Percentiles rank a stretch among this genome's conserved stretches.
phyloP scores from a whole-genome alignment of 2,113 vertebrate genomes.

The Vicugna pacos region DNA sequence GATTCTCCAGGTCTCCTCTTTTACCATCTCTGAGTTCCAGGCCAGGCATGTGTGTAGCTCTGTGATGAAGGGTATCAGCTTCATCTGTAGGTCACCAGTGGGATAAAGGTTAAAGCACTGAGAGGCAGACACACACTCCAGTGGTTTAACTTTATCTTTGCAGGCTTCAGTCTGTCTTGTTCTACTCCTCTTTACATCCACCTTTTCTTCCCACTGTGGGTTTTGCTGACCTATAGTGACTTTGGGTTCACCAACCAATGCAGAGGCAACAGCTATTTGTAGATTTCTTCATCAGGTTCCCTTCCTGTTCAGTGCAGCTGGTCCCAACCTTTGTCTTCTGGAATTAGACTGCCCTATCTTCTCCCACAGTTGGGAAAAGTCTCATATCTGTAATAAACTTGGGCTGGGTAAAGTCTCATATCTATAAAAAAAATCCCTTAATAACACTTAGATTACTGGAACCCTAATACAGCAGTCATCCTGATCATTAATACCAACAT shows the following conservation, averaged over 20 bases:
- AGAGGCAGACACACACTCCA: not conserved
- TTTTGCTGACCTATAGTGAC: not conserved
- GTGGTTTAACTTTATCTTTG: not conserved
- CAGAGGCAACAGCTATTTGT: not conserved
- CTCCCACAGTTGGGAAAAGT: not conserved
- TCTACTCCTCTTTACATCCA: not conserved
- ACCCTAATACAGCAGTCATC: not conserved
- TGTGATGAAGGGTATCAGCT: not conserved
- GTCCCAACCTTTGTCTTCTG: not conserved
- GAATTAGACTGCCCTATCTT: not conserved
- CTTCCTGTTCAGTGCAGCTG: not conserved
- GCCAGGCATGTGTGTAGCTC: not conserved
- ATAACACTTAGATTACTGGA: not conserved
- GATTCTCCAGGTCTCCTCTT: not conserved
- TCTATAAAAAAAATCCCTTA: not conserved
- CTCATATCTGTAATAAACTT: not conserved
- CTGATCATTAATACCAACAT: not conserved
- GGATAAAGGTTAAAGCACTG: not conserved
- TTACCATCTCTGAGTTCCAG: not conserved
- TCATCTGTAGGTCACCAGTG: not conserved
- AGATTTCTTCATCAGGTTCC: not conserved
- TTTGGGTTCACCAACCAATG: not conserved
- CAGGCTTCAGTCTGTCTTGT: not conserved
- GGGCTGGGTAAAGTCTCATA: not conserved
- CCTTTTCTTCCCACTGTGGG: not conserved